Evolutionary conservation across 1,140 invertebrate species (phyloP), one percentile per base, ranked within the genome.

Genomic region (Listronotus bonariensis): DNA sequence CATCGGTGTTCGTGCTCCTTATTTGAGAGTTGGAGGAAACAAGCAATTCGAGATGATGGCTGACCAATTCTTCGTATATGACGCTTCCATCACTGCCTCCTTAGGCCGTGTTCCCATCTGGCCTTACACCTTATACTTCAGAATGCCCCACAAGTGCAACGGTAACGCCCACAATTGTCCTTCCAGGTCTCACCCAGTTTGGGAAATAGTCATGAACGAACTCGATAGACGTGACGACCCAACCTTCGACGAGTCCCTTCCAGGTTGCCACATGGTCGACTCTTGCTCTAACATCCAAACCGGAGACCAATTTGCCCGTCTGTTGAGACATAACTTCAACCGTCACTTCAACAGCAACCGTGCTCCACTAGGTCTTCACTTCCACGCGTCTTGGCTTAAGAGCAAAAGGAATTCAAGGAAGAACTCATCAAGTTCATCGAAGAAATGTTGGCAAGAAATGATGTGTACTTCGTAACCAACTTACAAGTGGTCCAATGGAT

Each of bases 401-500:
- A 93, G 92, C 70, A 96, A 95, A 93, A 92, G 73, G 92, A 96
- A 80, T 96, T 92, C 82, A 91, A 90, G 78, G 92, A 95, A 62
- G 91, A 93, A 79, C 82, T 98, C 31, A 90, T 94, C 77, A 93
- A 93, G 74, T 97, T 96, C 80, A 95, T 97, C 69, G 92, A 96
- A 80, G 94, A 97, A 77, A 92, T 96, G 88, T 79, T 94, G 49
- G 62, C 86, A 59, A 87, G 91, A 72, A 92, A 92, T 73, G 94
- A 98, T 76, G 94, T 97, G 11, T 97, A 96, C 82, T 96, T 98
- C 77, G 93, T 95, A 32, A 96, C 92, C 48, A 92, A 93, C 81
- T 85, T 93, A 66, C 93, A 96, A 84, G 94, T 97, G 8, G 92
- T 98, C 73, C 94, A 97, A 81, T 98, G 95, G 95, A 97, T 97